Conservation (phyloP, 2,888 invertebrate species). For the Cataglyphis cursor region DNA sequence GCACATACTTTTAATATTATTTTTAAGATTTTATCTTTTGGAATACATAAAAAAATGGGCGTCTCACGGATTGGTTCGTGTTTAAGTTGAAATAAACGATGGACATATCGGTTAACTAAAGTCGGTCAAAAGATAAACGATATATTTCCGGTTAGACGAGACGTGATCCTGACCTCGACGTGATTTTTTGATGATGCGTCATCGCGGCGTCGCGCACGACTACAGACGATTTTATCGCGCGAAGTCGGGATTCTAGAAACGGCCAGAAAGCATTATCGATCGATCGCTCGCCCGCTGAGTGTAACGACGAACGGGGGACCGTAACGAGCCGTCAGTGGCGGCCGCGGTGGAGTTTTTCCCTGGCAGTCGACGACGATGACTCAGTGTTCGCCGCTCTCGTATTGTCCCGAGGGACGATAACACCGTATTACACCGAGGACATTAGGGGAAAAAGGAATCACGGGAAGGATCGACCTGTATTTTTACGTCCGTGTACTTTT, state of each 20-base stretch:
- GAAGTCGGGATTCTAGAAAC: conserved; percentile 41
- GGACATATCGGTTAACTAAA: neutral
- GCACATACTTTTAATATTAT: neutral
- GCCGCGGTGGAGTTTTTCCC: conserved; percentile 59
- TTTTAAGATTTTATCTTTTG: neutral
- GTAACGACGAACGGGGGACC: conserved; percentile 61
- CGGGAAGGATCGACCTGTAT: conserved; percentile 24
- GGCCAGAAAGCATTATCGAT: conserved; percentile 62
- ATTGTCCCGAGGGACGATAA: conserved; percentile 67
- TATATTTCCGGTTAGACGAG: conserved; percentile 9
- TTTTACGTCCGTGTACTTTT: neutral
- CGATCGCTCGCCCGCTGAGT: conserved; percentile 56
- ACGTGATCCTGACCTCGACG: conserved; percentile 29
- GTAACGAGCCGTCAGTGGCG: conserved; percentile 58
- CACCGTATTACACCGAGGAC: conserved; percentile 46
- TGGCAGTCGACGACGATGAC: conserved; percentile 63
- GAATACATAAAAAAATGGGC: too few species aligned
- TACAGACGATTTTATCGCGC: conserved; percentile 38
- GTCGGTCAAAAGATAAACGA: neutral
- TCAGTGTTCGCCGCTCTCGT: conserved; percentile 61
- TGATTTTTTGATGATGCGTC: conserved; percentile 28
- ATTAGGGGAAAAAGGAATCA: conserved; percentile 41
- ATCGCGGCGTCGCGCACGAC: conserved; percentile 22
- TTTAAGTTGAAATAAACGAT: neutral
- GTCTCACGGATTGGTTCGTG: neutral